Evolutionary conservation across 1,140 invertebrate species (phyloP).

Genomic region (Drosophila dunni): DNA sequence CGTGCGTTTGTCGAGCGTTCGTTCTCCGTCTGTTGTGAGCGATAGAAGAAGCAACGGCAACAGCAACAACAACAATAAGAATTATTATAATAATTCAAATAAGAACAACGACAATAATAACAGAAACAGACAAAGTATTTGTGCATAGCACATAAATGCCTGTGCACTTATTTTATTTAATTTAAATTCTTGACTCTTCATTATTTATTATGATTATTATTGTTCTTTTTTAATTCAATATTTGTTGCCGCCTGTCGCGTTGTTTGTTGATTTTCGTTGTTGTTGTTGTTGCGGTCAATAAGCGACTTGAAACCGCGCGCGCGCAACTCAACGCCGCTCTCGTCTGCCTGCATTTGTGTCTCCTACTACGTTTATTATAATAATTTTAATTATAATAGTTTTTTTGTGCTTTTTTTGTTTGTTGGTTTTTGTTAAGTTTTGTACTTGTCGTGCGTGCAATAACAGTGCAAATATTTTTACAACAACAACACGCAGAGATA

Average conservation of each 20-base stretch:
- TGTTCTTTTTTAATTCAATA: conserved; percentile 39
- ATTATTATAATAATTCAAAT: conserved; percentile 28
- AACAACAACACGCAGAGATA: conserved; percentile 1
- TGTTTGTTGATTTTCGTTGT: conserved; percentile 27
- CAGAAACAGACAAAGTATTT: conserved; percentile 12
- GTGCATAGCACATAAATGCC: not conserved
- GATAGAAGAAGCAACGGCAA: conserved; percentile 16
- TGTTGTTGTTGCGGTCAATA: conserved; percentile 12
- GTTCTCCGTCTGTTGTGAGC: not conserved
- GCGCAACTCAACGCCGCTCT: conserved; percentile 25
- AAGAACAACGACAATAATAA: conserved; percentile 6
- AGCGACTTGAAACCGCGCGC: conserved; percentile 39
- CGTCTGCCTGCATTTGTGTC: conserved; percentile 20
- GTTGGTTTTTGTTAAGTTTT: conserved; percentile 15
- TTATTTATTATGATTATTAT: conserved; percentile 11
- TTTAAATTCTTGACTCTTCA: conserved; percentile 35
- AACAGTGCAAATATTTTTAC: conserved; percentile 32
- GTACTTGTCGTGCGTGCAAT: conserved; percentile 45
- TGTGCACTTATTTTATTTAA: conserved; percentile 28
- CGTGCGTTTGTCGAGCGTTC: conserved; percentile 15
- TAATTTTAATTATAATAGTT: not conserved
- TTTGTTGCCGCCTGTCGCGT: conserved; percentile 31
- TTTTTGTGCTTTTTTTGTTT: conserved; percentile 3
- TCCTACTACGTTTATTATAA: conserved; percentile 10
- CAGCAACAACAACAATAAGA: conserved; percentile 16